phyloP scores from a whole-genome alignment of 2,113 vertebrate genomes.

The Bettongia penicillata region DNA sequence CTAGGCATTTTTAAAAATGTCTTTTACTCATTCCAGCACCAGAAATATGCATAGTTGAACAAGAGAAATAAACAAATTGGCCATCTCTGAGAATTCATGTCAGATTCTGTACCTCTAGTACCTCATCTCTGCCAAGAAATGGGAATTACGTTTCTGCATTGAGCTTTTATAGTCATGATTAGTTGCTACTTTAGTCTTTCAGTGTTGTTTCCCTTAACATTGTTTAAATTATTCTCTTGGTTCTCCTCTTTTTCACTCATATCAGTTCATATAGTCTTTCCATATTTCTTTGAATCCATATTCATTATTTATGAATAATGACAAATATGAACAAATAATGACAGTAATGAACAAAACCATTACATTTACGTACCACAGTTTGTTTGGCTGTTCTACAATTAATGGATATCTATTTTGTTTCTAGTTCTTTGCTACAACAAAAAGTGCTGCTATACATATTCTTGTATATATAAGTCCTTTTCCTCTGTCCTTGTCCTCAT shows the following conservation, averaged over 20 bases:
- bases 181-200: neutral
- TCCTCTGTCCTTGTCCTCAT: neutral
- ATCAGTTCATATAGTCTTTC: neutral
- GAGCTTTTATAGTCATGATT: neutral
- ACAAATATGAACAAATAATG: too few relatives aligned
- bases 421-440: neutral
- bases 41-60: neutral
- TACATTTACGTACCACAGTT: neutral
- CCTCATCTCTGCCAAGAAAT: neutral
- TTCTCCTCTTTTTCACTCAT: neutral
- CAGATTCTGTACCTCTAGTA: neutral
- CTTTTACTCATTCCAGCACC: neutral
- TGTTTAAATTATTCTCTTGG: neutral
- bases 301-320: neutral
- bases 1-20: neutral
- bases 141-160: neutral
- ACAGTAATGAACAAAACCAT: neutral
- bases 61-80: neutral
- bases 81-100: neutral
- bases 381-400: neutral
- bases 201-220: neutral
- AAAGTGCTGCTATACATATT: neutral
- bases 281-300: neutral
- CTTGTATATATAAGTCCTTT: neutral
- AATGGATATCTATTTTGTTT: neutral